Conservation (phyloP, 2,113 vertebrate genomes). For the Sciurus niger region DNA sequence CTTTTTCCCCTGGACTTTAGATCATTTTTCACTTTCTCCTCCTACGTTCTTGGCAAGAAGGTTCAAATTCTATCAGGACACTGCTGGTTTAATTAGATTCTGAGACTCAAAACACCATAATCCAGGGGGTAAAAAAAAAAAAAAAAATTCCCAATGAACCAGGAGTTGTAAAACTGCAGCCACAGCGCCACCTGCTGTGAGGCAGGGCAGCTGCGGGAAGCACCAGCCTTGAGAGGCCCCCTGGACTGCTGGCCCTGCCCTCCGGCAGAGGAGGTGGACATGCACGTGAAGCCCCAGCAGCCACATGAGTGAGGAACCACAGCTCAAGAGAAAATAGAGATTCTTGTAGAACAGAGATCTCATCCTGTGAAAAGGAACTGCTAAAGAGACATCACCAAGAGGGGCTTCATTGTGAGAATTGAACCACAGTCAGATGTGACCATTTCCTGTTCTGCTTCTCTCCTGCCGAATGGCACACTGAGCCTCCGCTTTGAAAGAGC, state of each 20-base stretch:
- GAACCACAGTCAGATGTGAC: not conserved
- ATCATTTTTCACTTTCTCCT: slow-evolving; percentile 44
- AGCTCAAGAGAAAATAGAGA: not conserved
- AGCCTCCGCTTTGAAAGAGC: not conserved
- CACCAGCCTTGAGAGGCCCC: not conserved
- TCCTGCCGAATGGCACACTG: not conserved
- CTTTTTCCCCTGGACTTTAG: not conserved
- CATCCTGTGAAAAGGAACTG: not conserved
- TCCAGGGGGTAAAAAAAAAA: not conserved
- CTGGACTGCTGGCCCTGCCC: no score
- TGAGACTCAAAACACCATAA: slow-evolving; percentile 30
- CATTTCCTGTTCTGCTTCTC: not conserved
- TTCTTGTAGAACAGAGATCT: not conserved
- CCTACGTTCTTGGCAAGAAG: slow-evolving; percentile 38
- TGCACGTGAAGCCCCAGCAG: no score
- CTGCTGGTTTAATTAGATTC: slow-evolving; percentile 67
- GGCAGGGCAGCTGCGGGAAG: not conserved
- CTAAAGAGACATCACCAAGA: not conserved
- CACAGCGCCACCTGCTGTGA: slow-evolving; percentile 72
- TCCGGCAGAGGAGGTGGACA: no score
- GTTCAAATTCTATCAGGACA: slow-evolving; percentile 59
- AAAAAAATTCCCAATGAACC: not conserved
- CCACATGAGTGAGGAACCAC: not conserved
- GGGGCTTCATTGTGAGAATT: not conserved
- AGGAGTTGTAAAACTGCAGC: not conserved